Conservation (phyloP, 1,140 invertebrate genomes). For the Luehdorfia chinensis region DNA sequence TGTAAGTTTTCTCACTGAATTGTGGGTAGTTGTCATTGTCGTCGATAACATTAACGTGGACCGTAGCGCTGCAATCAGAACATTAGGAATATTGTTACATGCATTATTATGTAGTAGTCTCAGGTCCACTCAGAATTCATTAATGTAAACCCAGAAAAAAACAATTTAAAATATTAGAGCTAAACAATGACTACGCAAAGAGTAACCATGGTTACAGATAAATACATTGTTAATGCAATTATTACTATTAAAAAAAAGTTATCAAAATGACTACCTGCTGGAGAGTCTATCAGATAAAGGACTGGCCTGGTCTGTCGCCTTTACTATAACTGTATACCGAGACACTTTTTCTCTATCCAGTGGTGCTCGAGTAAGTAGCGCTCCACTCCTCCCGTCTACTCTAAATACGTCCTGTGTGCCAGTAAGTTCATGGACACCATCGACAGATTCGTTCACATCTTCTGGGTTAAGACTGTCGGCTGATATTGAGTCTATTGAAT, state of each 20-base stretch:
- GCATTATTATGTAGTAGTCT: too few relatives aligned
- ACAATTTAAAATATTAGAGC: too few relatives aligned
- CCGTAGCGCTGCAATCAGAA: constrained; percentile 81
- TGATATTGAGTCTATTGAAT: constrained; percentile 84
- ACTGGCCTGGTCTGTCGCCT: constrained; percentile 90
- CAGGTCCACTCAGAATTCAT: too few relatives aligned
- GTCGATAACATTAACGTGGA: constrained; percentile 91
- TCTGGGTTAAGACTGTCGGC: constrained; percentile 71
- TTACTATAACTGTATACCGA: constrained; percentile 90
- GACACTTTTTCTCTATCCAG: constrained; percentile 94
- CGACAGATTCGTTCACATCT: constrained; percentile 65
- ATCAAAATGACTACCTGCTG: too few relatives aligned
- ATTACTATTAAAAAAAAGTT: too few relatives aligned
- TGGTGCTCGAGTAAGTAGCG: constrained; percentile 87
- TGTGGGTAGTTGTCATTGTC: constrained; percentile 99
- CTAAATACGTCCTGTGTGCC: constrained; percentile 82
- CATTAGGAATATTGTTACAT: too few relatives aligned
- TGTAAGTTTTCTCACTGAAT: constrained; percentile 93
- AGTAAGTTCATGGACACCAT: constrained; percentile 27
- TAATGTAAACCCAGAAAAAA: too few relatives aligned
- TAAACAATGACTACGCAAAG: too few relatives aligned
- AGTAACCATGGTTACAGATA: too few relatives aligned
- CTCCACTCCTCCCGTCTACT: constrained; percentile 89
- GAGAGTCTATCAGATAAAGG: constrained; percentile 83
- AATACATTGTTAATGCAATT: too few relatives aligned